A percentile compares a stretch with the other conserved stretches of the same genome.
These are phyloP conservation scores for Eudemis profundana DNA, from an alignment of 2,888 invertebrate genomes.

Conservation along the genomic window DNA sequence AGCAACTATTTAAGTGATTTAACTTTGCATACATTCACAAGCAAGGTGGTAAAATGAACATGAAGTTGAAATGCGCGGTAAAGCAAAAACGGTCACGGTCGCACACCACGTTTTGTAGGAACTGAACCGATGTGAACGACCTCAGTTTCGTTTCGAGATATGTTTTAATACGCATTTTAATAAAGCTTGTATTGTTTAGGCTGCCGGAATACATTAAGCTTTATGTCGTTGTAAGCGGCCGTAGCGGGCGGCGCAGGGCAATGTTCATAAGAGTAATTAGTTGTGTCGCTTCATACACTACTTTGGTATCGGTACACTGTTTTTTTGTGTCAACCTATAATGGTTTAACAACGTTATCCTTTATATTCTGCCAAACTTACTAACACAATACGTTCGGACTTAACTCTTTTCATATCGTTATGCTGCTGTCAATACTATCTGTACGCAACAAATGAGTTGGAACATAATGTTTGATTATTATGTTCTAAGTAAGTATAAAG, in stretches of 20 bases:
- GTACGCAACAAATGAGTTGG: no score
- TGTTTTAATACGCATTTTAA: constrained; percentile 80
- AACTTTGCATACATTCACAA: constrained; percentile 46
- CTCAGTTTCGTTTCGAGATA: constrained; percentile 72
- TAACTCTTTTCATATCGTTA: no score
- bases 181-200: constrained; percentile 77
- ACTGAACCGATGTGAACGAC: constrained; percentile 74
- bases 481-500: no score
- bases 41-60: constrained; percentile 47
- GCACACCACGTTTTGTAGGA: constrained; percentile 67
- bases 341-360: neutral
- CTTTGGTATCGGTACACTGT: neutral
- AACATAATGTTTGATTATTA: no score
- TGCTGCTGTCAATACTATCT: no score
- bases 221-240: constrained; percentile 58
- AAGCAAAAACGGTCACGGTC: constrained; percentile 68
- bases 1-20: constrained; percentile 43
- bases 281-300: constrained; percentile 25
- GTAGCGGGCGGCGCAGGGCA: constrained; percentile 26
- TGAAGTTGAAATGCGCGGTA: constrained; percentile 60
- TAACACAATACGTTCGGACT: no score
- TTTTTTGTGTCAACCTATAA: neutral
- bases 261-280: constrained; percentile 41
- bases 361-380: no score
- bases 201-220: constrained; percentile 73